Conservation (phyloP, 2,888 invertebrate species). For the Spilosoma lubricipeda region DNA sequence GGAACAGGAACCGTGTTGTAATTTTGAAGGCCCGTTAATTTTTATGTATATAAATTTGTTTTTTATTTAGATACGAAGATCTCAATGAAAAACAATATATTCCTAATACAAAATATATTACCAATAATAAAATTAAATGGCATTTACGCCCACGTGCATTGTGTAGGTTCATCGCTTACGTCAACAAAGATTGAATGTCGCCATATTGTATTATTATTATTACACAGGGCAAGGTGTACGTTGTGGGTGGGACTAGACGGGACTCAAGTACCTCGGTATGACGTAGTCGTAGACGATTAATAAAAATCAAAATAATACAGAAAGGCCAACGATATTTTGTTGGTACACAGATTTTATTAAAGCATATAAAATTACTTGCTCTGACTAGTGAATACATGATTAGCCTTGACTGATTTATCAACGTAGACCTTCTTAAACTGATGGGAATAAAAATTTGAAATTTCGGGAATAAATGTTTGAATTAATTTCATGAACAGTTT, state of each 20-base stretch:
- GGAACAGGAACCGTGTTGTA: too few relatives aligned
- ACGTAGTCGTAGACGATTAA: not conserved
- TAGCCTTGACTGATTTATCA: too few relatives aligned
- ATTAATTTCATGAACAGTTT: not conserved
- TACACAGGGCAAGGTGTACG: not conserved
- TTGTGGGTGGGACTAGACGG: not conserved
- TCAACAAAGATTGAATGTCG: constrained; percentile 4
- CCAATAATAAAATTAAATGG: constrained; percentile 9
- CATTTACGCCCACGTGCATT: constrained; percentile 15
- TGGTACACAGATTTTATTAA: too few relatives aligned
- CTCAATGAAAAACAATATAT: not conserved
- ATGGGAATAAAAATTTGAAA: too few relatives aligned
- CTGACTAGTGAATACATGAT: too few relatives aligned
- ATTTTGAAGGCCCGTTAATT: not conserved
- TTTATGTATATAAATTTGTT: not conserved
- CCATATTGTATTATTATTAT: constrained; percentile 11
- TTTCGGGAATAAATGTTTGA: too few relatives aligned
- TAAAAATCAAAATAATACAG: not conserved
- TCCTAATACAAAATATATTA: not conserved
- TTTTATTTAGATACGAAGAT: too few relatives aligned
- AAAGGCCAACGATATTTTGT: not conserved
- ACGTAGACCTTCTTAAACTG: too few relatives aligned
- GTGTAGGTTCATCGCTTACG: constrained; percentile 13
- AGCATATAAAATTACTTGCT: too few relatives aligned
- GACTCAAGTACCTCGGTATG: too few relatives aligned